phyloP scores from a whole-genome alignment of 1,140 invertebrate species.

The Musca vetustissima region DNA sequence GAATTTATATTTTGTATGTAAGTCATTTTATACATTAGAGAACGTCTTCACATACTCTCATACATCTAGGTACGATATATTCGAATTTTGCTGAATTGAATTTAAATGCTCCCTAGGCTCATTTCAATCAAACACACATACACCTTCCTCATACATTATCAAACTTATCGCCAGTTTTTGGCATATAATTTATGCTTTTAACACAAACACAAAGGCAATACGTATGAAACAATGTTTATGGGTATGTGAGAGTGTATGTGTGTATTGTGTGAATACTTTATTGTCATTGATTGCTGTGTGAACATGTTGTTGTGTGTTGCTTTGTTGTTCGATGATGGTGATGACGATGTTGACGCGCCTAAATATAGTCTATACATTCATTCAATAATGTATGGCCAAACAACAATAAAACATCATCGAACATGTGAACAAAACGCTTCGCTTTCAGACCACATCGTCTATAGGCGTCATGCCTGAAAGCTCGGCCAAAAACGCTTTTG shows the following conservation, averaged over 20 bases:
- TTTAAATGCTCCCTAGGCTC: slow-evolving; percentile 22
- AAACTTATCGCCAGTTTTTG: neutral
- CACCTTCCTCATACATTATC: neutral
- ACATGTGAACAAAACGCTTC: too few relatives aligned
- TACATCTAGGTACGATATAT: neutral
- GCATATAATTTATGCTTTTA: neutral
- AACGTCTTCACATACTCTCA: neutral
- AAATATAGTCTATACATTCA: neutral
- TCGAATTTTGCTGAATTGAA: neutral
- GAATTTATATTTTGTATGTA: slow-evolving; percentile 25
- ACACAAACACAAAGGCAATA: neutral
- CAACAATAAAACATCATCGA: too few relatives aligned
- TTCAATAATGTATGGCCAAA: too few relatives aligned
- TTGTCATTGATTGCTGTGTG: neutral
- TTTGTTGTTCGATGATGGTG: too few relatives aligned
- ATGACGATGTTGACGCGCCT: neutral
- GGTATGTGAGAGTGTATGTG: neutral
- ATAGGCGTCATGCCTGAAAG: too few relatives aligned
- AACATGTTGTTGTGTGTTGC: too few relatives aligned
- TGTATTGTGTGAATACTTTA: neutral
- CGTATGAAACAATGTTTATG: slow-evolving; percentile 1
- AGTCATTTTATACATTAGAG: too few relatives aligned
- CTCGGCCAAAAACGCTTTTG: too few relatives aligned
- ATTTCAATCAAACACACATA: neutral
- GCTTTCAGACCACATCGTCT: too few relatives aligned